These are phyloP conservation scores for Heliconius aoede DNA, from an alignment of 2,888 invertebrate species.

Conservation along the genomic window DNA sequence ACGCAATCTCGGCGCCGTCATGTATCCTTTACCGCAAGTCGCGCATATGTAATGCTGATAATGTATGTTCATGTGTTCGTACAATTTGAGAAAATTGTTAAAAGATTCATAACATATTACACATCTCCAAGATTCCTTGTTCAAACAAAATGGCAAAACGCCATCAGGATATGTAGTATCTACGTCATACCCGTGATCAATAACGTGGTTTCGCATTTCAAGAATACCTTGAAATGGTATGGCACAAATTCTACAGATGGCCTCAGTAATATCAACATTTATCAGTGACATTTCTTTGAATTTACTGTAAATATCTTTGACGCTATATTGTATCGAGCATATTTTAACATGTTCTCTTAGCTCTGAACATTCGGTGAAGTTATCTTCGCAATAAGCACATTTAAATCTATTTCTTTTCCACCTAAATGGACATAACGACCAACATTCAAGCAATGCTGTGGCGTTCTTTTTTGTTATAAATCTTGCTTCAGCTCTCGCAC, in stretches of 20 bases:
- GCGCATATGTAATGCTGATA: constrained; percentile 78
- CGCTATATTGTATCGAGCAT: constrained; percentile 61
- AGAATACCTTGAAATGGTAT: constrained; percentile 56
- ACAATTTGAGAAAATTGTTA: constrained; percentile 74
- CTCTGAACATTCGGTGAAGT: constrained; percentile 65
- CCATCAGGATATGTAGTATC: constrained; percentile 70
- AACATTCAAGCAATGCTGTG: constrained; percentile 67
- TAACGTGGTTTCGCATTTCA: constrained; percentile 67
- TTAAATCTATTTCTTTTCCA: constrained; percentile 75
- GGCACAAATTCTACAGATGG: constrained; percentile 65
- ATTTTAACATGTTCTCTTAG: constrained; percentile 66
- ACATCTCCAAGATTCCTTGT: constrained; percentile 73
- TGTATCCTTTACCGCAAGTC: constrained; percentile 75
- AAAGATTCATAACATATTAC: constrained; percentile 68
- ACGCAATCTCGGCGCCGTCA: constrained; percentile 72
- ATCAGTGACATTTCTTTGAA: constrained; percentile 77
- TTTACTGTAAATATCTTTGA: constrained; percentile 74
- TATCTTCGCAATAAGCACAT: constrained; percentile 74
- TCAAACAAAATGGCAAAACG: constrained; percentile 68
- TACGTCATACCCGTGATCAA: constrained; percentile 65
- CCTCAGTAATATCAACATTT: constrained; percentile 70
- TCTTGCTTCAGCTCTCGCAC: constrained; percentile 70
- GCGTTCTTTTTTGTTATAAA: constrained; percentile 75
- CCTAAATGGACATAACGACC: constrained; percentile 72
- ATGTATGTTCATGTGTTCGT: constrained; percentile 77